Base-by-base conservation (phyloP, 2,888 invertebrate genomes). In the Plebejus melissa region DNA sequence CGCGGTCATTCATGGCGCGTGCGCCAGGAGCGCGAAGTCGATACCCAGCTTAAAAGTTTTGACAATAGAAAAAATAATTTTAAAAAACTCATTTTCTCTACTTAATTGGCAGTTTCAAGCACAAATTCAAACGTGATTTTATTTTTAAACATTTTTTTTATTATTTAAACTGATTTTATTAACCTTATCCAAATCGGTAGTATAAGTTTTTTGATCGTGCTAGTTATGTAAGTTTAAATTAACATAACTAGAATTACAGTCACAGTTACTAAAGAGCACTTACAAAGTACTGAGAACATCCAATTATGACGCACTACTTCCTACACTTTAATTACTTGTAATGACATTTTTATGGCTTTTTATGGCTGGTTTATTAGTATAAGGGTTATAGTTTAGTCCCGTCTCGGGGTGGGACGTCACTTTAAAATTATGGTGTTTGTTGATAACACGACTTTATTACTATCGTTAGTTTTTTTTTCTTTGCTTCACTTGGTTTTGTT, bases 241-340 rank as follows among this genome's bases (percentile, higher is more conserved):
- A 28, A 28, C 28, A 60, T 60, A 1, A 60, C 28, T 28, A 9
- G 4, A 60, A 60, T 22, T 60, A 5, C 22, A 16, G 0, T n/a
- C n/a, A 7, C 16, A 6, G 22, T 58, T 58, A 58, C 58, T 6
- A 22, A n/a, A n/a, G 7, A 58, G n/a, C 54, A 54, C 16, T 54
- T 16, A 16, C 16, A 54, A 54, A 54, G 41, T 70, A 70, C 70
- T 46, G n/a, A 38, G 81, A 82, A 79, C 81, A 81, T 81, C 84
- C 80, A 85, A 85, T 87, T 84, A 81, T 79, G 79, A 74, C 74
- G 50, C 76, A 71, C 76, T 74, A 65, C 77, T 75, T 78, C 78
- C 78, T 77, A 76, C 65, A 76, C 74, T 76, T 77, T 78, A 74
- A 72, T 72, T 72, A 46, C 75, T 76, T 69, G 74, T 76, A 77